Conservation (phyloP, 2,888 invertebrate genomes). For the Stenchaetothrips biformis region DNA sequence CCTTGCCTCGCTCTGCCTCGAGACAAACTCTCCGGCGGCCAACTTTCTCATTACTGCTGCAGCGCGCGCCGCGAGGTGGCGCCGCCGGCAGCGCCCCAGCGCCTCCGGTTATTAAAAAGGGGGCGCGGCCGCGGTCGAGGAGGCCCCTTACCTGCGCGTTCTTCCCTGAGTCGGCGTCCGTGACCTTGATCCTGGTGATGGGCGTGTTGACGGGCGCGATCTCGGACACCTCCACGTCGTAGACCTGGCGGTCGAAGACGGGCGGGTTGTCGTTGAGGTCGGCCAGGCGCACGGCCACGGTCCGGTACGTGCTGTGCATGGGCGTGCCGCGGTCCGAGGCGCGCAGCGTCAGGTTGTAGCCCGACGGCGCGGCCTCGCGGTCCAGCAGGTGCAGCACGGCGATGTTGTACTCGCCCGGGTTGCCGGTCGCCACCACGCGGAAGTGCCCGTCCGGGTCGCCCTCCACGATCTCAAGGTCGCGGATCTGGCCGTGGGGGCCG, state of each 20-base stretch:
- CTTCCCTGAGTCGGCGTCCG: conserved; percentile 75
- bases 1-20: no score
- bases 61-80: no score
- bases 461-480: conserved; percentile 74
- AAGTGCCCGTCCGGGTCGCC: conserved; percentile 90
- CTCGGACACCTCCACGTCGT: conserved; percentile 82
- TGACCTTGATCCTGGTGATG: conserved; percentile 78
- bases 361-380: conserved; percentile 69
- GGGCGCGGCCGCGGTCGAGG: conserved; percentile 50
- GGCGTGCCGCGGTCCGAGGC: conserved; percentile 81
- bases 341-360: conserved; percentile 81
- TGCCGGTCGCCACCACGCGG: conserved; percentile 56
- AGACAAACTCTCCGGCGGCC: no score
- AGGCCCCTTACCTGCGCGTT: conserved; percentile 65
- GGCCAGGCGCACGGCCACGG: conserved; percentile 72
- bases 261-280: conserved; percentile 84
- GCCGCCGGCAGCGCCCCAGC: no score
- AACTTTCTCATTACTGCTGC: no score
- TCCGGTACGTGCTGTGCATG: conserved; percentile 69
- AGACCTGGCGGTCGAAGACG: conserved; percentile 78
- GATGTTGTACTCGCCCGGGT: conserved; percentile 68
- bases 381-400: conserved; percentile 71
- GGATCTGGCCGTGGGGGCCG: conserved; percentile 80
- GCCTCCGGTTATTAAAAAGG: no score
- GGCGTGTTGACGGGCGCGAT: conserved; percentile 85